Conservation (phyloP, 2,888 invertebrate species). For the Anthophora plumipes region DNA sequence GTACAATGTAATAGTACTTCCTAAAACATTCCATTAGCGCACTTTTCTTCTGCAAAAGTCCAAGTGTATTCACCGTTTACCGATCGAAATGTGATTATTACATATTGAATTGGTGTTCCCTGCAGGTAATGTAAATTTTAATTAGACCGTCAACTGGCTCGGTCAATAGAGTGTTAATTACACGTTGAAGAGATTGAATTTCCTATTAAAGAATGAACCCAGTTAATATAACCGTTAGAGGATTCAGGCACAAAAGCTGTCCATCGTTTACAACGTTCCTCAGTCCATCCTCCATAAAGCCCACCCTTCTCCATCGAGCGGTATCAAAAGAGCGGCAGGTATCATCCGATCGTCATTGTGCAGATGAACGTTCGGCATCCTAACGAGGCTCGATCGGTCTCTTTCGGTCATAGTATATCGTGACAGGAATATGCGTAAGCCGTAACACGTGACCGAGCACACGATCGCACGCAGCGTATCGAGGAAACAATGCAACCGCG, state of each 20-base stretch:
- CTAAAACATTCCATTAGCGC: too few species aligned
- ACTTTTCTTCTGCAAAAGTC: too few species aligned
- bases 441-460: conserved; percentile 67
- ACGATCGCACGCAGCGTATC: conserved; percentile 47
- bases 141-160: too few species aligned
- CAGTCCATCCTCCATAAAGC: conserved; percentile 1
- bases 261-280: not conserved
- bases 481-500: conserved; percentile 56
- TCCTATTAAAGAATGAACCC: too few species aligned
- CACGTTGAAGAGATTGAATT: too few species aligned
- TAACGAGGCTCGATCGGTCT: conserved; percentile 54
- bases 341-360: conserved; percentile 62
- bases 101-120: too few species aligned
- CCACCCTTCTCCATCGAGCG: not conserved
- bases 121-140: too few species aligned
- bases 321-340: conserved; percentile 31
- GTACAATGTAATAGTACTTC: too few species aligned
- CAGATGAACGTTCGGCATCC: conserved; percentile 33
- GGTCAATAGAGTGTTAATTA: too few species aligned
- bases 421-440: conserved; percentile 62
- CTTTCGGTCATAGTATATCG: conserved; percentile 40
- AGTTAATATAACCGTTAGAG: not conserved
- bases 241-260: not conserved
- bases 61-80: too few species aligned
- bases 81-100: too few species aligned